phyloP scores from a whole-genome alignment of 1,140 invertebrate species.

The Drosophila tropicalis region DNA sequence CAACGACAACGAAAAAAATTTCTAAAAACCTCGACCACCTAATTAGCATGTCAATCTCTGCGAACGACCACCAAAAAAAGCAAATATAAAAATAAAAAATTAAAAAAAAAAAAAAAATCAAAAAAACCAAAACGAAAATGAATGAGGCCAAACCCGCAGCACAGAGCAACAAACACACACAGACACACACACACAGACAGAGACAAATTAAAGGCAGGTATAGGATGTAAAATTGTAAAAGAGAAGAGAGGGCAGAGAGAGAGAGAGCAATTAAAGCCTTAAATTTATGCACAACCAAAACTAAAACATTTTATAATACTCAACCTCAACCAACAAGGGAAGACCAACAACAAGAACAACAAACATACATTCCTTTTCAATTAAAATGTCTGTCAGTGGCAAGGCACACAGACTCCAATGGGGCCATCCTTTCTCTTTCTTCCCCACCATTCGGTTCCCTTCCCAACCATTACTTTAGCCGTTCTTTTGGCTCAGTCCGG shows the following conservation, averaged over 20 bases:
- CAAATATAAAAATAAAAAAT: not conserved
- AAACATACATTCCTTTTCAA: constrained; percentile 73
- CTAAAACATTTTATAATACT: constrained; percentile 63
- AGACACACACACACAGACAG: constrained; percentile 5
- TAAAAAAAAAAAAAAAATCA: not conserved
- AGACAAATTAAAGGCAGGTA: constrained; percentile 24
- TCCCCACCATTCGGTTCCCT: no score
- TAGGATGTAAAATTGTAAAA: not conserved
- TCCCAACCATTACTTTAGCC: no score
- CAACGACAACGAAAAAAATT: constrained; percentile 25
- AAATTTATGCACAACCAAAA: constrained; percentile 70
- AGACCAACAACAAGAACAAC: constrained; percentile 30
- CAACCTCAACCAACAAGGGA: constrained; percentile 24
- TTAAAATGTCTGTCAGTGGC: constrained; percentile 71
- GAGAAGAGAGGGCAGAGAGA: not conserved
- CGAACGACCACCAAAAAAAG: constrained; percentile 6
- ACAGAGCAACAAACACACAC: constrained; percentile 1
- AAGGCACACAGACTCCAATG: constrained; percentile 20
- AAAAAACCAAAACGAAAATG: constrained; percentile 2
- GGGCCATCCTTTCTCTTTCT: not conserved
- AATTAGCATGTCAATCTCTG: constrained; percentile 61
- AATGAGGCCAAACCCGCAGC: constrained; percentile 15
- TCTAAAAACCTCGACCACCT: constrained; percentile 37
- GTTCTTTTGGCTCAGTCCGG: not conserved
- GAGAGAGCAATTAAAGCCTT: constrained; percentile 54